Base-by-base conservation (phyloP, 2,113 vertebrate species). In the Paramisgurnus dabryanus region DNA sequence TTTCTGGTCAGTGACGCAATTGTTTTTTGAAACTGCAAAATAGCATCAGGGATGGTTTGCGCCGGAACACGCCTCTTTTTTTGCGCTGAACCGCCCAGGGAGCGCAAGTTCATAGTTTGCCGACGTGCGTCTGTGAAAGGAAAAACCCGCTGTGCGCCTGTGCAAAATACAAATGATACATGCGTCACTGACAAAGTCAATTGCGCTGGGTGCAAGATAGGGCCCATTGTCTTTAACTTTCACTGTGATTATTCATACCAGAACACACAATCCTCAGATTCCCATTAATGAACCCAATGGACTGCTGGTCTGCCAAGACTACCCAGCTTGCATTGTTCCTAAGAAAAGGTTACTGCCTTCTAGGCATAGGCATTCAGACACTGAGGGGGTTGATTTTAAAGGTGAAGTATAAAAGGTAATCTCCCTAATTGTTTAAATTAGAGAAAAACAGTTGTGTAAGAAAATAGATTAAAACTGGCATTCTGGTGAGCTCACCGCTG, bases 401-500 rank as follows among this genome's bases (percentile, higher is more conserved):
- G 12, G 39, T 79, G 49, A 79, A 58, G 43, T 7, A 65, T 63
- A 9, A n/a, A 57, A 4, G 7, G 17, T 58, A 2, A 58, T 58
- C 55, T 58, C 4, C n/a, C 17, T 18, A 6, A 17, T 7, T 55
- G 2, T 41, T 66, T 61, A 47, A 40, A 45, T 58, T 22, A 40
- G 39, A 43, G 27, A 18, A 27, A 9, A 39, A 61, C n/a, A 49
- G 4, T 18, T 13, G 15, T 18, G 45, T 34, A 75, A 41, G 50
- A 64, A n/a, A 57, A 53, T 5, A 11, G 55, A 17, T 9, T n/a
- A 13, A 9, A 40, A 12, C 17, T 34, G 4, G 9, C 41, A 34
- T 15, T 66, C 8, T 47, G 41, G 47, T 5, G 41, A 74, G 65
- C 91, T 91, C 86, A 94, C 93, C 93, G 13, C 91, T 92, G 81